Conservation (phyloP, 2,888 invertebrate species). For the Octodonta nipae region DNA sequence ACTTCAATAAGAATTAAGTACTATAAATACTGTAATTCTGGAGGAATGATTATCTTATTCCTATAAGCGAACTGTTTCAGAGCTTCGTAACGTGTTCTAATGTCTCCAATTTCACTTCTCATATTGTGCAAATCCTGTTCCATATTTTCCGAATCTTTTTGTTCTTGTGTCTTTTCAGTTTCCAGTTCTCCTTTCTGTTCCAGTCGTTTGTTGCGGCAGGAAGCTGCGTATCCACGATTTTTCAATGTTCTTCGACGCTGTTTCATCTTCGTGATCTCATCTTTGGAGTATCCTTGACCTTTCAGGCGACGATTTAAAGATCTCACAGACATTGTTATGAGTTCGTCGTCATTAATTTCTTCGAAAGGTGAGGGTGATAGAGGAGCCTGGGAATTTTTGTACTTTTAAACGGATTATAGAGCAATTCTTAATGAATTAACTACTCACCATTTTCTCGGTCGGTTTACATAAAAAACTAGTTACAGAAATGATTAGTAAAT, state of each 20-base stretch:
- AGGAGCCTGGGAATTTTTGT: conserved; percentile 60
- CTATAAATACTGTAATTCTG: conserved; percentile 49
- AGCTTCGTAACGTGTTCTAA: conserved; percentile 72
- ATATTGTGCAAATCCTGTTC: conserved; percentile 67
- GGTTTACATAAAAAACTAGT: too few relatives aligned
- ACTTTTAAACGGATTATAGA: too few relatives aligned
- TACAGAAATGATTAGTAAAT: too few relatives aligned
- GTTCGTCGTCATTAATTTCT: conserved; percentile 83
- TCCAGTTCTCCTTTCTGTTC: conserved; percentile 90
- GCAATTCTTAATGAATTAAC: too few relatives aligned
- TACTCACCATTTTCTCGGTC: too few relatives aligned
- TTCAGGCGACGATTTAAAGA: conserved; percentile 83
- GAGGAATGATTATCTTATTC: conserved; percentile 68
- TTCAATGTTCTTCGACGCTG: conserved; percentile 87
- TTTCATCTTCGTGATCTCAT: conserved; percentile 87
- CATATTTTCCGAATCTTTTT: conserved; percentile 72
- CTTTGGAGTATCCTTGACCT: conserved; percentile 69
- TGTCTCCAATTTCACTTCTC: conserved; percentile 62
- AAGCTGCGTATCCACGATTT: conserved; percentile 91
- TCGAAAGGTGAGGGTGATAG: conserved; percentile 69
- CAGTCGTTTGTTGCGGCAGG: conserved; percentile 84
- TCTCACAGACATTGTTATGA: conserved; percentile 80
- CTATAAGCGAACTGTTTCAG: conserved; percentile 70
- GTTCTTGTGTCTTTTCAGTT: conserved; percentile 72
- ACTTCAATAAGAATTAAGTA: too few relatives aligned